A percentile compares a stretch with the other conserved stretches of the same genome.
These are phyloP conservation scores for Thermophis baileyi DNA, from an alignment of 2,113 vertebrate species.

Conservation along the genomic window DNA sequence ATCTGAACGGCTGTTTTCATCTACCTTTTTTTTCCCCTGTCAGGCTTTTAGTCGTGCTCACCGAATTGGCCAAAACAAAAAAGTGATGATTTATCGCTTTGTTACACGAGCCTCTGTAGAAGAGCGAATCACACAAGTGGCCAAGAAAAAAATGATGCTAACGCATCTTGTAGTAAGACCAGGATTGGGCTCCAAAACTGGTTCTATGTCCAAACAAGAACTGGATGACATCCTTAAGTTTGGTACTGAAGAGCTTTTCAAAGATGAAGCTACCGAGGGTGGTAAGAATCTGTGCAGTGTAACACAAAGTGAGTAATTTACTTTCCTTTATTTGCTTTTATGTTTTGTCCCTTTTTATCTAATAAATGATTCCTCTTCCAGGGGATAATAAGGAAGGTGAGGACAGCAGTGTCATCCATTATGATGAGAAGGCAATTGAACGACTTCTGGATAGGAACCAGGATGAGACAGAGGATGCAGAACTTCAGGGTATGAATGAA, in stretches of 20 bases:
- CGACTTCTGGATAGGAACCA: conserved; percentile 91
- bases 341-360: background rate
- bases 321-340: background rate
- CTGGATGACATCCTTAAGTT: conserved; percentile 98
- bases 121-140: conserved; percentile 97
- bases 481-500: conserved; percentile 98
- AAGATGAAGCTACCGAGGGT: conserved; percentile 89
- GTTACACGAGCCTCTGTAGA: conserved; percentile 97
- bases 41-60: conserved; percentile 98
- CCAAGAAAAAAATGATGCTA: conserved; percentile 99
- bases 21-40: conserved; percentile 11
- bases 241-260: conserved; percentile 95
- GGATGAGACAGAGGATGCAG: conserved; percentile 92
- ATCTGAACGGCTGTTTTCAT: conserved; percentile 3
- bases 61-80: conserved; percentile 96
- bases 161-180: conserved; percentile 96
- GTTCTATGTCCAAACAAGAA: conserved; percentile 98
- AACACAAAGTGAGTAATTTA: background rate
- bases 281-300: conserved; percentile 56
- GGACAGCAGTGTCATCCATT: conserved; percentile 96
- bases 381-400: conserved; percentile 94
- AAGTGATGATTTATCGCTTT: conserved; percentile 99
- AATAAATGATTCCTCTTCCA: conserved; percentile 10
- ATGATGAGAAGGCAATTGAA: conserved; percentile 93
- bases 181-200: conserved; percentile 93